A percentile compares a stretch with the other conserved stretches of the same genome.
These are phyloP conservation scores for Sternotherus odoratus DNA, from an alignment of 2,797 vertebrate species.

Conservation along the genomic window DNA sequence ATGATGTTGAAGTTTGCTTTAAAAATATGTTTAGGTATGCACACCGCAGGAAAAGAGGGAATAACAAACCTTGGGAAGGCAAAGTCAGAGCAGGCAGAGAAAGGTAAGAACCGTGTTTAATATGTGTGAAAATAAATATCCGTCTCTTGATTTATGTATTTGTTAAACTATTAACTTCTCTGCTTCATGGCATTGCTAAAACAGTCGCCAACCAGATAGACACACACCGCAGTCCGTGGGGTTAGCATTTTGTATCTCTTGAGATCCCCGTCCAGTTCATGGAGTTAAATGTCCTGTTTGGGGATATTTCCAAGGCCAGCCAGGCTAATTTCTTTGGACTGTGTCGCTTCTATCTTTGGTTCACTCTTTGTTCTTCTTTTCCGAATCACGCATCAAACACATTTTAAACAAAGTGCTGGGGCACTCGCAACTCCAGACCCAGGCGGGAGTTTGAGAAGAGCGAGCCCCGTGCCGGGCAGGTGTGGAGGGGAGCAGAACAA, in stretches of 20 bases:
- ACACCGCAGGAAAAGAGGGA: slow-evolving; percentile 32
- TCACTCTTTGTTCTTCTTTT: neutral
- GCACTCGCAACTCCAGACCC: no score
- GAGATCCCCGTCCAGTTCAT: neutral
- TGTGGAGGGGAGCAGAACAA: neutral
- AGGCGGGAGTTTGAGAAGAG: neutral
- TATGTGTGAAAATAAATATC: neutral
- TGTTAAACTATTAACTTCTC: neutral
- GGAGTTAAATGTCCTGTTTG: neutral
- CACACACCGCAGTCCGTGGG: neutral
- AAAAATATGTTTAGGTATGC: neutral
- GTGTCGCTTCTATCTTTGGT: neutral
- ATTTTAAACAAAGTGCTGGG: neutral
- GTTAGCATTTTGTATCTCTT: neutral
- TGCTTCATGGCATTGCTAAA: neutral
- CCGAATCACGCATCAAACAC: neutral
- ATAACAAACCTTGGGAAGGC: neutral
- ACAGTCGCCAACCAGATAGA: neutral
- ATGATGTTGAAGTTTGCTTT: neutral
- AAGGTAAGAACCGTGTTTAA: slow-evolving; percentile 8
- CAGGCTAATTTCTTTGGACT: neutral
- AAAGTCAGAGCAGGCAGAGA: neutral
- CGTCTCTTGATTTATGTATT: neutral
- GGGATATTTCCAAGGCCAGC: slow-evolving; percentile 54
- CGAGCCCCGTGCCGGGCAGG: neutral